These are phyloP conservation scores for Euzophera pinguis DNA, from an alignment of 2,888 invertebrate species.

Conservation along the genomic window DNA sequence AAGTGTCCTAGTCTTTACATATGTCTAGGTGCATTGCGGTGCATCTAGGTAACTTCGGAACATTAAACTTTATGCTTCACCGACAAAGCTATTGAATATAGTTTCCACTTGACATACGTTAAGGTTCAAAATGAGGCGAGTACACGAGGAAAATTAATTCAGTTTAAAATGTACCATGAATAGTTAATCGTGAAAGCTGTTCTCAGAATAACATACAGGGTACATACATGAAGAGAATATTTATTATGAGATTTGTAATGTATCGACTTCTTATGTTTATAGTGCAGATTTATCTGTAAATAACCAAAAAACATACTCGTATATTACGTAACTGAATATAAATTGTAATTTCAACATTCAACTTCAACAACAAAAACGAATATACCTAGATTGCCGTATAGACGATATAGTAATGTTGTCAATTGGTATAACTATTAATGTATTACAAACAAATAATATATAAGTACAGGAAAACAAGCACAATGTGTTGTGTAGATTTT, in stretches of 20 bases:
- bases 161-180: conserved; percentile 52
- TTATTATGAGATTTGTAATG: conserved; percentile 31
- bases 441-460: neutral
- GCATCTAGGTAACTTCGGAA: conserved; percentile 47
- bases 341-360: neutral
- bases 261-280: neutral
- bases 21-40: conserved; percentile 40
- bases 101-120: conserved; percentile 29
- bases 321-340: too few relatives aligned
- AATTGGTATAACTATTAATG: neutral
- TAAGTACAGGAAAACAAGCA: neutral
- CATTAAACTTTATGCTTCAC: conserved; percentile 31
- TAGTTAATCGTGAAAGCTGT: conserved; percentile 64
- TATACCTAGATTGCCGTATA: neutral
- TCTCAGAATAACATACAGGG: conserved; percentile 50
- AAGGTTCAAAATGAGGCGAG: conserved; percentile 37
- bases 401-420: neutral
- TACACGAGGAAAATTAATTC: conserved; percentile 43
- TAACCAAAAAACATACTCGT: too few relatives aligned
- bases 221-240: conserved; percentile 53
- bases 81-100: conserved; percentile 28
- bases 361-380: neutral
- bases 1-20: neutral
- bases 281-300: too few relatives aligned
- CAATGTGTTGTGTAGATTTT: too few relatives aligned